These are phyloP conservation scores for Baronia brevicornis DNA, from an alignment of 2,888 invertebrate genomes.

Conservation along the genomic window DNA sequence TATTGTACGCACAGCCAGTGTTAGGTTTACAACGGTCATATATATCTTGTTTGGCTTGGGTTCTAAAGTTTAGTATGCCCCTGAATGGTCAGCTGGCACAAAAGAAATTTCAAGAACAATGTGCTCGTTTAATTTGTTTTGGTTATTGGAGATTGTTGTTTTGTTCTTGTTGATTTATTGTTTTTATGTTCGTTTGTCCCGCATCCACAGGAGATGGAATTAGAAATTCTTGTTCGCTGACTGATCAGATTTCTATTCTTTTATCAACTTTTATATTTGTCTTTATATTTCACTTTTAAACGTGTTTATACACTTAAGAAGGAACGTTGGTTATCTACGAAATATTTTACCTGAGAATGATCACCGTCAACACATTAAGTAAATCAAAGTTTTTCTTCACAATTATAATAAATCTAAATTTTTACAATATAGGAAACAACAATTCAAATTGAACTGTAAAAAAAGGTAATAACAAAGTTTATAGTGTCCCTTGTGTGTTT, in stretches of 20 bases:
- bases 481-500: too few species aligned
- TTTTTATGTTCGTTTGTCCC: constrained; percentile 38
- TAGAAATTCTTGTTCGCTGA: constrained; percentile 21
- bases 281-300: constrained; percentile 19
- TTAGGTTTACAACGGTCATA: constrained; percentile 55
- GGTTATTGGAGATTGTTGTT: constrained; percentile 51
- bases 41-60: constrained; percentile 30
- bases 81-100: constrained; percentile 56
- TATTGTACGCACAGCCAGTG: constrained; percentile 25
- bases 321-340: too few species aligned
- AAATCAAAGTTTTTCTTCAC: too few species aligned
- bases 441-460: too few species aligned
- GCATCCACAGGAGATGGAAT: constrained; percentile 32
- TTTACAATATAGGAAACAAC: too few species aligned
- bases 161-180: constrained; percentile 53
- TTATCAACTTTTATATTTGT: constrained; percentile 18
- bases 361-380: too few species aligned
- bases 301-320: too few species aligned
- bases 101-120: constrained; percentile 28
- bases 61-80: constrained; percentile 45
- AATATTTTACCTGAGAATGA: too few species aligned
- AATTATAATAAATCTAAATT: too few species aligned
- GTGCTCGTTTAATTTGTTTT: constrained; percentile 64
- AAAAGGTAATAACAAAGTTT: too few species aligned
- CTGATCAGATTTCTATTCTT: constrained; percentile 20